A percentile compares a stretch with the other conserved stretches of the same genome.
Conservation (phyloP, 2,888 invertebrate genomes). For the Acronicta leporina region DNA sequence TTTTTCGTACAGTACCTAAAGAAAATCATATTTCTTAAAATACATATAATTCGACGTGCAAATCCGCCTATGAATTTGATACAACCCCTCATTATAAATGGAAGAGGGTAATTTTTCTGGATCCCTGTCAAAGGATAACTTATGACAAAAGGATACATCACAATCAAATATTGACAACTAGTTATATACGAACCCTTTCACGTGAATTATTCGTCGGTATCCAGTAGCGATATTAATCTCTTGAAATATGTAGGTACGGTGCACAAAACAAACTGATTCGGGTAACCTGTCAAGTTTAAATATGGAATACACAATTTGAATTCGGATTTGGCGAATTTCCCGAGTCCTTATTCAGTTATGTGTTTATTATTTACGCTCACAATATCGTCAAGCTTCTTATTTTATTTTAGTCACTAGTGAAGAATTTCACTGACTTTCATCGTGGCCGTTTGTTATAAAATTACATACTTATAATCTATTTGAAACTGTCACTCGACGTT, state of each 20-base stretch:
- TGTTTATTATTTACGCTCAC: too few species aligned
- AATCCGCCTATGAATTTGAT: slow-evolving; percentile 24
- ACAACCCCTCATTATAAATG: slow-evolving; percentile 35
- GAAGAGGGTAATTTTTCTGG: slow-evolving; percentile 35
- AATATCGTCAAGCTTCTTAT: too few species aligned
- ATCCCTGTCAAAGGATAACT: slow-evolving; percentile 42
- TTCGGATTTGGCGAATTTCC: too few species aligned
- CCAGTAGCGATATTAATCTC: slow-evolving; percentile 36
- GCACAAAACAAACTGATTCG: slow-evolving; percentile 5
- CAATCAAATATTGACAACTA: slow-evolving; percentile 38
- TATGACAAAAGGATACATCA: slow-evolving; percentile 38
- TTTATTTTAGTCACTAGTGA: too few species aligned
- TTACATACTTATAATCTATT: too few species aligned
- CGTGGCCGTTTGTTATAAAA: too few species aligned
- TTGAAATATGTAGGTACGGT: slow-evolving; percentile 11
- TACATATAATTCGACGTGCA: slow-evolving; percentile 1
- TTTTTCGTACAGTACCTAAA: neutral
- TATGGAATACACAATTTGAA: too few species aligned
- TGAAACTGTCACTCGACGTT: too few species aligned
- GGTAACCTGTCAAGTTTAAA: too few species aligned
- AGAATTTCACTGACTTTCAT: too few species aligned
- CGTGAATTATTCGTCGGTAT: slow-evolving; percentile 34
- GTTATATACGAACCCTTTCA: slow-evolving; percentile 19
- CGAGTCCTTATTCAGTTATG: too few species aligned
- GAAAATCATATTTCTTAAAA: neutral